These are phyloP conservation scores for Chiridota heheva DNA, from an alignment of 35 echinoderm and acorn worm species.

Conservation along the genomic window DNA sequence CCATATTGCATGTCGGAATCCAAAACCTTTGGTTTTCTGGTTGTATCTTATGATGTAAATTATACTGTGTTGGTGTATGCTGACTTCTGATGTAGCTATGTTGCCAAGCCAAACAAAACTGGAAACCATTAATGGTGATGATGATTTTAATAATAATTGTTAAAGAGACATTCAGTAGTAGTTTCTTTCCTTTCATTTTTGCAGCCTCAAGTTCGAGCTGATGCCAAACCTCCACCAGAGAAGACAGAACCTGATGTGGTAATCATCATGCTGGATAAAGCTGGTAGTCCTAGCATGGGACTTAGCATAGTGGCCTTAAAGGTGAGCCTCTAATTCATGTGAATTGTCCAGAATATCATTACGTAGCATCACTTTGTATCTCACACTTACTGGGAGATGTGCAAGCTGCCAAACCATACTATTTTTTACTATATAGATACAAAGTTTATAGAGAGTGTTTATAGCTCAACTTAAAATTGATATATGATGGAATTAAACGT, in stretches of 20 bases:
- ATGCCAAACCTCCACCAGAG: conserved; percentile 70
- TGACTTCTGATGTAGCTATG: too few relatives aligned
- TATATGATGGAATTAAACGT: too few relatives aligned
- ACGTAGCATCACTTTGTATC: background rate
- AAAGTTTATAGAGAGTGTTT: background rate
- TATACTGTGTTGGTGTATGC: too few relatives aligned
- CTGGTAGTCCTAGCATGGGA: conserved; percentile 72
- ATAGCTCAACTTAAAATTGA: too few relatives aligned
- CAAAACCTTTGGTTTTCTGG: too few relatives aligned
- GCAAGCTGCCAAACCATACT: background rate
- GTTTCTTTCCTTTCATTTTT: background rate
- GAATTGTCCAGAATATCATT: background rate
- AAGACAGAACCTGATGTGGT: conserved; percentile 67
- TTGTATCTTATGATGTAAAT: too few relatives aligned
- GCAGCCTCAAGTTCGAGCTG: conserved; percentile 63
- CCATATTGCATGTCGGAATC: too few relatives aligned
- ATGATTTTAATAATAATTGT: too few relatives aligned
- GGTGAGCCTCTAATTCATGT: conserved; percentile 35
- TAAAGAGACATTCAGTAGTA: too few relatives aligned
- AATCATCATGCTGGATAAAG: conserved; percentile 73
- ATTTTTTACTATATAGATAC: background rate
- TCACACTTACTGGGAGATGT: background rate
- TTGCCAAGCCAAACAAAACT: too few relatives aligned
- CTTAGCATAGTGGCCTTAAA: conserved; percentile 87
- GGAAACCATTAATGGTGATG: too few relatives aligned